These are phyloP conservation scores for Archivesica marissinica DNA, from an alignment of 1,140 invertebrate species.

Conservation along the genomic window DNA sequence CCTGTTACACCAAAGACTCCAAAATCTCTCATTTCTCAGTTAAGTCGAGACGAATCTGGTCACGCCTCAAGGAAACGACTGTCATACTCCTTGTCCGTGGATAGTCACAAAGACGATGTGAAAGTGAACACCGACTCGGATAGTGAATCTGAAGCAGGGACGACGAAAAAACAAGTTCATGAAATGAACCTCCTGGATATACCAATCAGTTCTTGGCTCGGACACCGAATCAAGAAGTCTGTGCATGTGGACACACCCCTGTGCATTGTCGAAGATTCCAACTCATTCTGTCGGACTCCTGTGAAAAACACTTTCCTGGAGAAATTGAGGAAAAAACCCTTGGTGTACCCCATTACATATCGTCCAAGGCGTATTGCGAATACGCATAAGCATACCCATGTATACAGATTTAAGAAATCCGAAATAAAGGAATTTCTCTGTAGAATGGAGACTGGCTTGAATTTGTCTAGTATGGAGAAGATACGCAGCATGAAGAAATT, in stretches of 20 bases:
- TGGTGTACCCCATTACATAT: slow-evolving; percentile 71
- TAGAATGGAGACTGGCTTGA: slow-evolving; percentile 69
- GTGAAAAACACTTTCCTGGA: slow-evolving; percentile 73
- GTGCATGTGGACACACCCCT: slow-evolving; percentile 71
- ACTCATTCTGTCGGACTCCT: slow-evolving; percentile 76
- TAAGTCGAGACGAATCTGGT: slow-evolving; percentile 73
- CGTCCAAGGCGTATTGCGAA: slow-evolving; percentile 66
- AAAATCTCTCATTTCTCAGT: slow-evolving; percentile 79
- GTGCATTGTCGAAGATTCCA: slow-evolving; percentile 71
- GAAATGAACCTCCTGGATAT: slow-evolving; percentile 72
- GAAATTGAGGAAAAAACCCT: slow-evolving; percentile 71
- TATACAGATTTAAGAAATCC: slow-evolving; percentile 73
- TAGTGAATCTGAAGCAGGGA: slow-evolving; percentile 21
- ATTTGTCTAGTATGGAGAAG: slow-evolving; percentile 67
- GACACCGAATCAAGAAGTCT: slow-evolving; percentile 76
- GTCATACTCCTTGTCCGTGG: slow-evolving; percentile 62
- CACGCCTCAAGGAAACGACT: slow-evolving; percentile 58
- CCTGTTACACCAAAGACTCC: slow-evolving; percentile 78
- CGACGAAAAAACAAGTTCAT: slow-evolving; percentile 20
- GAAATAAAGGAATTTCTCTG: slow-evolving; percentile 71
- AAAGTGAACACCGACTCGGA: slow-evolving; percentile 31
- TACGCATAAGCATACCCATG: slow-evolving; percentile 68
- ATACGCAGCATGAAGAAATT: slow-evolving; percentile 66
- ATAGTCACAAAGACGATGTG: slow-evolving; percentile 53
- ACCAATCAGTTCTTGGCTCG: slow-evolving; percentile 76